Conservation (phyloP, 2,797 vertebrate genomes). For the Chaetophractus vellerosus region DNA sequence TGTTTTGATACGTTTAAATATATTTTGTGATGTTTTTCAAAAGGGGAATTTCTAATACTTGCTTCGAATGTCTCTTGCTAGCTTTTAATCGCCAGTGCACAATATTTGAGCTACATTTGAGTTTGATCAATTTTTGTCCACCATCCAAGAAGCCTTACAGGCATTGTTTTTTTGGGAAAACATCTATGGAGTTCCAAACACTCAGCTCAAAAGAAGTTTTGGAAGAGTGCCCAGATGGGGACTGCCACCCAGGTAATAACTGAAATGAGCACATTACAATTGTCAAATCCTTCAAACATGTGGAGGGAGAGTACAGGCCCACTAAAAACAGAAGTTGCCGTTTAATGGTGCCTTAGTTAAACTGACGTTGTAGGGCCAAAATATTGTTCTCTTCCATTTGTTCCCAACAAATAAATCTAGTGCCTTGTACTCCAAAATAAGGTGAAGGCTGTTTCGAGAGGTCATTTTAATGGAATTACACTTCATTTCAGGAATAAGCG, state of each 20-base stretch:
- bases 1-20: not conserved
- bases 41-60: slow-evolving; percentile 17
- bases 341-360: slow-evolving; percentile 41
- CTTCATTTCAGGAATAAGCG: slow-evolving; percentile 67
- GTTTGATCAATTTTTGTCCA: slow-evolving; percentile 74
- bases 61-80: slow-evolving; percentile 52
- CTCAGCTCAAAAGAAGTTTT: slow-evolving; percentile 69
- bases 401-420: slow-evolving; percentile 72
- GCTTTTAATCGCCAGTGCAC: slow-evolving; percentile 60
- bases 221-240: slow-evolving; percentile 64
- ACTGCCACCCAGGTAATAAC: slow-evolving; percentile 63
- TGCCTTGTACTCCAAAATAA: slow-evolving; percentile 34
- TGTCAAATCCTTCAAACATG: slow-evolving; percentile 59
- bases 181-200: slow-evolving; percentile 73
- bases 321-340: slow-evolving; percentile 10
- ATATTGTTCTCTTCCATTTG: slow-evolving; percentile 52
- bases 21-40: not conserved
- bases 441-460: slow-evolving; percentile 54
- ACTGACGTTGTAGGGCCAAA: not conserved
- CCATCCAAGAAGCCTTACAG: slow-evolving; percentile 73
- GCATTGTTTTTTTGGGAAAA: slow-evolving; percentile 73
- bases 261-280: slow-evolving; percentile 36
- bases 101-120: slow-evolving; percentile 60
- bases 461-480: slow-evolving; percentile 77
- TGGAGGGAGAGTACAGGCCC: not conserved